phyloP scores from a whole-genome alignment of 1,140 invertebrate genomes.

The Eumaeus atala region DNA sequence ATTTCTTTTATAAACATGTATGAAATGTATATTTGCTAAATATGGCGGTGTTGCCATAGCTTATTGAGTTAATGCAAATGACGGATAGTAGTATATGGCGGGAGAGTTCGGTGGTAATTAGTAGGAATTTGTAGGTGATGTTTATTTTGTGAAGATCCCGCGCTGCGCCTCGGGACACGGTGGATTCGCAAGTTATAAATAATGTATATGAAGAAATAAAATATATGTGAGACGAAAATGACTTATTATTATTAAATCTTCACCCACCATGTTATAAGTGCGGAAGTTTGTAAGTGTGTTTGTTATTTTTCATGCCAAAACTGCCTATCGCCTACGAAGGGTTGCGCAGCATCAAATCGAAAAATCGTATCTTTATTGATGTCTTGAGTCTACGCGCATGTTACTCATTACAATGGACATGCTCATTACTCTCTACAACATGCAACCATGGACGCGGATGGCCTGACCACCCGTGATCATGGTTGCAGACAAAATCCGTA shows the following conservation, averaged over 20 bases:
- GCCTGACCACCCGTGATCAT: too few species aligned
- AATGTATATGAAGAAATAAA: slow-evolving; percentile 72
- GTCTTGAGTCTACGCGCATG: too few species aligned
- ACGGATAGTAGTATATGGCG: slow-evolving; percentile 42
- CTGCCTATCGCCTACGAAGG: too few species aligned
- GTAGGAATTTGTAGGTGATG: slow-evolving; percentile 57
- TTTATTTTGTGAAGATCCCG: slow-evolving; percentile 67
- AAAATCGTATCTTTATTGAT: too few species aligned
- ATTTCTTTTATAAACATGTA: slow-evolving; percentile 19
- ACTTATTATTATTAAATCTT: slow-evolving; percentile 25
- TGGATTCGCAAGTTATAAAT: slow-evolving; percentile 73
- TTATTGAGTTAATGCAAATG: slow-evolving; percentile 31
- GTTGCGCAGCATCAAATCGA: too few species aligned
- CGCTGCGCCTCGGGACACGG: slow-evolving; percentile 65
- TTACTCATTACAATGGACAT: too few species aligned
- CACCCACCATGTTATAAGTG: neutral
- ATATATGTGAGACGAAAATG: slow-evolving; percentile 60
- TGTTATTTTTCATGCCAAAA: neutral
- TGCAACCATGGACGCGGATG: too few species aligned
- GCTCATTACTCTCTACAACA: too few species aligned
- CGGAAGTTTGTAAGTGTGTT: neutral
- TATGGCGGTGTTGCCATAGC: slow-evolving; percentile 21
- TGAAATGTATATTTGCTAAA: slow-evolving; percentile 35
- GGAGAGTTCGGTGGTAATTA: slow-evolving; percentile 49
- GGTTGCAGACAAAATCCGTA: too few species aligned